phyloP scores from a whole-genome alignment of 2,797 vertebrate genomes.

The Lerista edwardsae region DNA sequence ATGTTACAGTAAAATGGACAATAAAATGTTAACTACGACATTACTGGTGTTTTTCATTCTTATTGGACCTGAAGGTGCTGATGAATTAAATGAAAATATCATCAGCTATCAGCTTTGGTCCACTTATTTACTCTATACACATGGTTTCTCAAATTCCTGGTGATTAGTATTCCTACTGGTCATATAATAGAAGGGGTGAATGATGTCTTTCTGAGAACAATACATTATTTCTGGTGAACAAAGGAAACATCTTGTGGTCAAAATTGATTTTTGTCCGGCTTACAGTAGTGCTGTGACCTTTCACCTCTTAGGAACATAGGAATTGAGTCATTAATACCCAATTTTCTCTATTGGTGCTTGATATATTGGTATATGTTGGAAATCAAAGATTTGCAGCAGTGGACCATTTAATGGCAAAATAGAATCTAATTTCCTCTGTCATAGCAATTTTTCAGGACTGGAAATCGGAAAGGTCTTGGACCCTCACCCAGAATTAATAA shows the following conservation, averaged over 20 bases:
- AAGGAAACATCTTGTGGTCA: not conserved
- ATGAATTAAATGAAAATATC: constrained; percentile 52
- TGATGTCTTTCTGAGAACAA: not conserved
- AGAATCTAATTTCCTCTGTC: not conserved
- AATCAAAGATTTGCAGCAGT: not conserved
- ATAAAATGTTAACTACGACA: constrained; percentile 44
- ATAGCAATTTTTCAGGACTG: not conserved
- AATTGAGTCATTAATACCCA: not conserved
- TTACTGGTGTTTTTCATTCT: constrained; percentile 58
- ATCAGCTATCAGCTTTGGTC: constrained; percentile 40
- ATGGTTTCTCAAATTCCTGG: not conserved
- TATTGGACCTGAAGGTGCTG: constrained; percentile 55
- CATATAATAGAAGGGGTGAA: not conserved
- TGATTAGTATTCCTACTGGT: not conserved
- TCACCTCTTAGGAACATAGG: not conserved
- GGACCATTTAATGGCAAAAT: not conserved
- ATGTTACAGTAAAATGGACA: too few relatives aligned
- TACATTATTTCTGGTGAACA: not conserved
- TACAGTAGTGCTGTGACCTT: not conserved
- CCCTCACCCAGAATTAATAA: not conserved
- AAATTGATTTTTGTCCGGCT: not conserved
- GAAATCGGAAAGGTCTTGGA: too few relatives aligned
- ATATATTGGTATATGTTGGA: not conserved
- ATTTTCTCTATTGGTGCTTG: not conserved
- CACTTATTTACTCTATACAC: constrained; percentile 44